Evolutionary conservation across 37 sponge, comb jelly and placozoan genomes (phyloP).

Genomic region (Tethya wilhelma): DNA sequence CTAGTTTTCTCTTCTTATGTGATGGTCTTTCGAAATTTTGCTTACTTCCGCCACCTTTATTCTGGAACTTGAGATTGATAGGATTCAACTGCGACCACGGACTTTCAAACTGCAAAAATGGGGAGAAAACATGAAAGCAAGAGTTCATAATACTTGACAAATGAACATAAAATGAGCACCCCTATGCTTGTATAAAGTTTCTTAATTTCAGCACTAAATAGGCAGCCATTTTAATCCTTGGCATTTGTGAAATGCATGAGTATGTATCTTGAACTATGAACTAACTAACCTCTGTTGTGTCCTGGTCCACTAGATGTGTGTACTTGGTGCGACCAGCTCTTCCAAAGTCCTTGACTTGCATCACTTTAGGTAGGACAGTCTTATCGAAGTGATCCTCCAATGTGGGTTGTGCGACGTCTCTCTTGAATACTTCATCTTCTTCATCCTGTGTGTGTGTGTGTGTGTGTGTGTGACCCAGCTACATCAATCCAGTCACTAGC

Average conservation of each 20-base stretch:
- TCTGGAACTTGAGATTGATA: constrained; percentile 81
- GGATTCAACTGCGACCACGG: constrained; percentile 90
- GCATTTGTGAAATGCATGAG: not conserved
- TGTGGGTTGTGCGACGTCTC: constrained; percentile 85
- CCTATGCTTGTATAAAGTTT: not conserved
- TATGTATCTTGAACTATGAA: not conserved
- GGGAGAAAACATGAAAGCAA: not conserved
- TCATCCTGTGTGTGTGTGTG: constrained; percentile 26
- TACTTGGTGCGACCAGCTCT: constrained; percentile 98
- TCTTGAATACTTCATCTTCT: constrained; percentile 37
- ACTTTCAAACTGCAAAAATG: constrained; percentile 60
- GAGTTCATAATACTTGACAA: not conserved
- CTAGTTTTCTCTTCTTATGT: constrained; percentile 73
- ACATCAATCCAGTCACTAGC: not conserved
- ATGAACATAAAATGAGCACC: not conserved
- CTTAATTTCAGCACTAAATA: too few relatives aligned
- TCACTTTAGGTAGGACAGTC: constrained; percentile 97
- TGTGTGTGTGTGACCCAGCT: not conserved
- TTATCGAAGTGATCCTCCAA: constrained; percentile 99
- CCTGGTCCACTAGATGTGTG: constrained; percentile 98
- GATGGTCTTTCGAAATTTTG: constrained; percentile 86
- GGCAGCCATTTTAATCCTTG: not conserved
- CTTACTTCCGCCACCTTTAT: constrained; percentile 83
- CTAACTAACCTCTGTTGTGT: constrained; percentile 93
- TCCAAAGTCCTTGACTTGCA: constrained; percentile 99